These are phyloP conservation scores for Trypoxylon attenuatum DNA, from an alignment of 2,888 invertebrate species.

Conservation along the genomic window DNA sequence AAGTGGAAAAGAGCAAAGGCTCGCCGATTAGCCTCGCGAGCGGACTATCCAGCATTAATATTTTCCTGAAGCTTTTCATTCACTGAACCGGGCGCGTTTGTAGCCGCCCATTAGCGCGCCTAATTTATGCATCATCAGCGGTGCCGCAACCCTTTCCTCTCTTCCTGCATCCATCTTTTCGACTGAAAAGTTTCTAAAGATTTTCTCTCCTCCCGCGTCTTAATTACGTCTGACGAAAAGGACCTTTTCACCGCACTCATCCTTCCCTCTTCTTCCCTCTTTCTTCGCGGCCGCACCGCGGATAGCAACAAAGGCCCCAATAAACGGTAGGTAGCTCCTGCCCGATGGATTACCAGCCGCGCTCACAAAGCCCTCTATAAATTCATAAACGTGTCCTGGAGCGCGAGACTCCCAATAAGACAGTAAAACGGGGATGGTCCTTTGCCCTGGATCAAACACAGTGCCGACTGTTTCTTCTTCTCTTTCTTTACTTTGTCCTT, in stretches of 20 bases:
- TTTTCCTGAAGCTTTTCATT: slow-evolving; percentile 61
- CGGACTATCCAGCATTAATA: slow-evolving; percentile 55
- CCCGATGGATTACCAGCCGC: slow-evolving; percentile 54
- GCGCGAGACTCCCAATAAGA: slow-evolving; percentile 59
- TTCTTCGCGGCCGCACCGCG: slow-evolving; percentile 22
- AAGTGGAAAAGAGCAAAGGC: slow-evolving; percentile 19
- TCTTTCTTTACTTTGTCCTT: no score
- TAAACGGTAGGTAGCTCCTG: slow-evolving; percentile 59
- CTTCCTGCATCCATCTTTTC: slow-evolving; percentile 69
- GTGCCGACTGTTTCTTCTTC: neutral
- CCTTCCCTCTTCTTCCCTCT: no score
- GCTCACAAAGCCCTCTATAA: slow-evolving; percentile 62
- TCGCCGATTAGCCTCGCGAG: no score
- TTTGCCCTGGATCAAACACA: neutral
- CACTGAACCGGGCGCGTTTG: slow-evolving; percentile 49
- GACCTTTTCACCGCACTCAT: slow-evolving; percentile 17
- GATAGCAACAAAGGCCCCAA: slow-evolving; percentile 58
- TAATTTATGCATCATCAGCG: slow-evolving; percentile 73
- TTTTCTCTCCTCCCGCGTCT: slow-evolving; percentile 61
- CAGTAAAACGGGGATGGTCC: slow-evolving; percentile 63
- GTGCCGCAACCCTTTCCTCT: slow-evolving; percentile 63
- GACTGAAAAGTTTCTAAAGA: slow-evolving; percentile 70
- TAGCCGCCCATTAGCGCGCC: slow-evolving; percentile 68
- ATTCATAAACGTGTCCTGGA: slow-evolving; percentile 69
- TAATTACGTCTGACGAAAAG: slow-evolving; percentile 64